These are phyloP conservation scores for Epicauta chinensis DNA, from an alignment of 1,140 invertebrate genomes.

Conservation along the genomic window DNA sequence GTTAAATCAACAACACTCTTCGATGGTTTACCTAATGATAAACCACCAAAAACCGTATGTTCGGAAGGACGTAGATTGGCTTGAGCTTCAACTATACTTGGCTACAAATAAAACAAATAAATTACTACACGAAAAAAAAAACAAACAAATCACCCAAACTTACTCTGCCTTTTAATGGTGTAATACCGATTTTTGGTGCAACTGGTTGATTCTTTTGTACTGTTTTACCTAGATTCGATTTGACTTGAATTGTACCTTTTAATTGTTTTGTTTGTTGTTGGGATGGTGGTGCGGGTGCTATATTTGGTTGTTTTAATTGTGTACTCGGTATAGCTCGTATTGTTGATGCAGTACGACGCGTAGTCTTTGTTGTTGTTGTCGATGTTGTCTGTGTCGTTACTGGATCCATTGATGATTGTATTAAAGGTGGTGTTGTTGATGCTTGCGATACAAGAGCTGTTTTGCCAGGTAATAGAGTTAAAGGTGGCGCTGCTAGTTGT, in stretches of 20 bases:
- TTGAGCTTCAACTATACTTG: neutral
- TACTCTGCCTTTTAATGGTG: conserved; percentile 5
- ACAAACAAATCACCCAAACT: no score
- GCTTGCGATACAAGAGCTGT: neutral
- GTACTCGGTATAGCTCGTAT: no score
- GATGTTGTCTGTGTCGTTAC: neutral
- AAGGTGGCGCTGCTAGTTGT: conserved; percentile 10
- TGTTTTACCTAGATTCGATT: no score
- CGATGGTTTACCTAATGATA: conserved; percentile 23
- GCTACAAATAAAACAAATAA: neutral
- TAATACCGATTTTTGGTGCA: neutral
- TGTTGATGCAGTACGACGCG: no score
- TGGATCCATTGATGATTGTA: no score
- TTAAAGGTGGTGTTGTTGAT: neutral
- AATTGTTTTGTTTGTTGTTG: no score
- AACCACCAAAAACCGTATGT: conserved; percentile 31
- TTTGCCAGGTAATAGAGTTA: conserved; percentile 16
- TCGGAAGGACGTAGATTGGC: conserved; percentile 33
- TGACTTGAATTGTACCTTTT: no score
- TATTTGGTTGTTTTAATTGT: no score
- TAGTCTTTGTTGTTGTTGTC: no score
- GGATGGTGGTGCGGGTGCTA: no score
- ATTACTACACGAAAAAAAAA: neutral
- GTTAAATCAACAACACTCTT: conserved; percentile 50
- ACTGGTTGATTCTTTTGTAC: no score